Conservation (phyloP, 2,113 vertebrate genomes). For the Bambusicola thoracicus region DNA sequence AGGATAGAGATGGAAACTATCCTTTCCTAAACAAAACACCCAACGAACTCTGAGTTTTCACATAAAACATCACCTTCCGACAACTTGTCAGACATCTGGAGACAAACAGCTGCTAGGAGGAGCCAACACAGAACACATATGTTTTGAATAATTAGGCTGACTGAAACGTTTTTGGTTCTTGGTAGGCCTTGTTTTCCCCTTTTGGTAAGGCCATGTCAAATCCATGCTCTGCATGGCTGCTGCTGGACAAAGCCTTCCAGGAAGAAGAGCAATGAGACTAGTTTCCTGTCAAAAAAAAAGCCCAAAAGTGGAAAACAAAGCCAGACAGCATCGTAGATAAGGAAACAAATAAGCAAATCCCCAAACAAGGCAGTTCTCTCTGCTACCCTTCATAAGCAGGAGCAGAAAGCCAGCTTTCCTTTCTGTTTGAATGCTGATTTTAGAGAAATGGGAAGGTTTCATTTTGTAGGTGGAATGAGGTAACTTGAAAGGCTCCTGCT, state of each 20-base stretch:
- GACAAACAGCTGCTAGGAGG: background rate
- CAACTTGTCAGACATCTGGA: constrained; percentile 38
- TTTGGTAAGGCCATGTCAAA: background rate
- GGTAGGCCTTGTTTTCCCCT: background rate
- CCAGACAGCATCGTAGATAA: background rate
- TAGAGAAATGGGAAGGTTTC: background rate
- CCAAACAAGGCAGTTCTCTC: background rate
- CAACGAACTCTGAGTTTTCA: background rate
- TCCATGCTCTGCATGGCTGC: background rate
- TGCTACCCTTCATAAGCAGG: rapidly evolving
- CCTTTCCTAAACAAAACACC: background rate
- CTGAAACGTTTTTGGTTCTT: background rate
- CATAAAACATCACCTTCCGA: background rate
- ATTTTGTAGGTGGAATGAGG: background rate
- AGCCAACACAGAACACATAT: background rate
- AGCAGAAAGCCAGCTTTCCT: background rate
- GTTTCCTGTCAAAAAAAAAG: background rate
- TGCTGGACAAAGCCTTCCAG: background rate
- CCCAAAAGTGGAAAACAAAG: background rate
- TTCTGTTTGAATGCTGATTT: background rate
- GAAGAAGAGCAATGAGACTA: background rate
- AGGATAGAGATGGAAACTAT: background rate
- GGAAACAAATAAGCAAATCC: background rate
- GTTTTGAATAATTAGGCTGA: background rate
- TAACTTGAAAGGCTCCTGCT: background rate